phyloP scores from a whole-genome alignment of 2,113 vertebrate genomes.

The Poeciliopsis retropinna region DNA sequence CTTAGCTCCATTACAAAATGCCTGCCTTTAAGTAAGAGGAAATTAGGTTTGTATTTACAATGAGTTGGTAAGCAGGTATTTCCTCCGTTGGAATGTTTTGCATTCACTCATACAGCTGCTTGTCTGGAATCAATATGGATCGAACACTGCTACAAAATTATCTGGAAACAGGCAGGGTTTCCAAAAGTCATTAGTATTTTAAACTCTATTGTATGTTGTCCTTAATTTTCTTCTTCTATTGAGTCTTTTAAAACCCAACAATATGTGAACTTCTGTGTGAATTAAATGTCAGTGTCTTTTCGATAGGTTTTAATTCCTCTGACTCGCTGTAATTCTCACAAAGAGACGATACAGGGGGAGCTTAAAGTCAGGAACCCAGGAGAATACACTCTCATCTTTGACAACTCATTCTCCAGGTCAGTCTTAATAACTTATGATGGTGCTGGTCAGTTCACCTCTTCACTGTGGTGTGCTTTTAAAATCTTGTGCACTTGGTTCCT shows the following conservation, averaged over 20 bases:
- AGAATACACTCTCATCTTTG: conserved; percentile 91
- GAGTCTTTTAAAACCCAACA: background rate
- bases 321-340: conserved; percentile 93
- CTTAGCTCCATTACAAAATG: background rate
- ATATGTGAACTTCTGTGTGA: background rate
- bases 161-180: background rate
- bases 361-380: conserved; percentile 88
- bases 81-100: background rate
- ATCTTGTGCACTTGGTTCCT: background rate
- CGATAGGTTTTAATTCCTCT: conserved; percentile 92
- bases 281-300: conserved; percentile 8
- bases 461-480: background rate
- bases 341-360: conserved; percentile 90
- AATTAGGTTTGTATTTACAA: background rate
- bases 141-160: background rate
- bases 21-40: background rate
- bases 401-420: conserved; percentile 97
- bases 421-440: conserved; percentile 1
- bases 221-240: background rate
- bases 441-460: background rate
- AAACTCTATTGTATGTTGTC: background rate
- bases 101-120: background rate
- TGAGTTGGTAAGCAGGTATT: background rate
- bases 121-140: background rate
- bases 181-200: background rate